Evolutionary conservation across 1,140 invertebrate species (phyloP).

Genomic region (Monomorium pharaonis): DNA sequence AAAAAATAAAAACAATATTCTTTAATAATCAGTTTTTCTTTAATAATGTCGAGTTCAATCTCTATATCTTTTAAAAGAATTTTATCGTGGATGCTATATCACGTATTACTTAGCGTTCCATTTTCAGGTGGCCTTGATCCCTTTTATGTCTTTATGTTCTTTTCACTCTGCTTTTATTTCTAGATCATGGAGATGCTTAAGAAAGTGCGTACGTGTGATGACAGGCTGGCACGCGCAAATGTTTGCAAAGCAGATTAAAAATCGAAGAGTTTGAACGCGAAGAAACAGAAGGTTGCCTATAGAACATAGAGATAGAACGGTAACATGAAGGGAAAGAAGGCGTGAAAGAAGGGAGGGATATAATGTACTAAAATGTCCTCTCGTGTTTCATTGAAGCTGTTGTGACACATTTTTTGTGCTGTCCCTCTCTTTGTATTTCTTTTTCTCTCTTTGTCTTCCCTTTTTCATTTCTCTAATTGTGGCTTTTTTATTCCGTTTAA

Average conservation of each 20-base stretch:
- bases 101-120: constrained; percentile 1
- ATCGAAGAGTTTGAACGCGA: constrained; percentile 38
- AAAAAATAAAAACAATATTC: not conserved
- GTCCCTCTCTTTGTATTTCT: constrained; percentile 10
- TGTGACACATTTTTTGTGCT: constrained; percentile 56
- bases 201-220: constrained; percentile 9
- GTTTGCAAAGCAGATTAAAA: constrained; percentile 66
- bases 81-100: not conserved
- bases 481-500: not conserved
- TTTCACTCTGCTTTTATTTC: not conserved
- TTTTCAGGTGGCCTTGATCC: not conserved
- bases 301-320: too few relatives aligned
- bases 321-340: constrained; percentile 5
- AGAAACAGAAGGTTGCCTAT: not conserved
- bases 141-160: not conserved
- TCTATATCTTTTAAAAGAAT: not conserved
- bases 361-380: constrained; percentile 67
- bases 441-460: constrained; percentile 9
- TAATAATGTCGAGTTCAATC: constrained; percentile 13
- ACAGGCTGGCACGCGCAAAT: constrained; percentile 21
- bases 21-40: not conserved
- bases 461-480: constrained; percentile 3
- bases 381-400: constrained; percentile 55
- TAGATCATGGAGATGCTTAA: not conserved
- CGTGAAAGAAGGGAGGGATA: constrained; percentile 57